phyloP scores from a whole-genome alignment of 2,797 vertebrate genomes.

The Notolabrus celidotus region DNA sequence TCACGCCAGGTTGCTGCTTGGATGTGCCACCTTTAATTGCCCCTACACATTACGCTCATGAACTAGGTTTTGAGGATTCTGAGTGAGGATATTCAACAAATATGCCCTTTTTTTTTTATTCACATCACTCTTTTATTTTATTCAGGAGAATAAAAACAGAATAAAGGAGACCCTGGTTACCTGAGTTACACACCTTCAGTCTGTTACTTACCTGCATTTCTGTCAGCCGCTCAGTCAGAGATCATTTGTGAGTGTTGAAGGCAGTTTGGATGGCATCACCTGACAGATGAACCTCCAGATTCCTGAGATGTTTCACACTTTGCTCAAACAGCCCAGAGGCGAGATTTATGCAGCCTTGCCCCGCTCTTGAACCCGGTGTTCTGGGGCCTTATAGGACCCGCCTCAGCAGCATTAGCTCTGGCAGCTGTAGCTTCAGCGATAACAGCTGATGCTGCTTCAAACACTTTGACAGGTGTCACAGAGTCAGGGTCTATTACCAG shows the following conservation, averaged over 20 bases:
- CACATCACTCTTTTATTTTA: too few relatives aligned
- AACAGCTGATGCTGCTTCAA: conserved; percentile 11
- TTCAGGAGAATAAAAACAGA: too few relatives aligned
- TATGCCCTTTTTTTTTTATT: too few relatives aligned
- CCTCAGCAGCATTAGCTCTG: background rate
- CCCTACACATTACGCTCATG: too few relatives aligned
- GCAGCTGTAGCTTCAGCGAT: background rate
- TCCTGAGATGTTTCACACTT: background rate
- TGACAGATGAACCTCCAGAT: background rate
- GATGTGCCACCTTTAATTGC: too few relatives aligned
- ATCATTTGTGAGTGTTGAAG: too few relatives aligned
- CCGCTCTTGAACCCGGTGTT: background rate
- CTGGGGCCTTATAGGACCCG: background rate
- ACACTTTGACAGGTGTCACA: conserved; percentile 1
- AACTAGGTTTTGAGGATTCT: background rate
- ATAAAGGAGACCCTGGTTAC: too few relatives aligned
- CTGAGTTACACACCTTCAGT: too few relatives aligned
- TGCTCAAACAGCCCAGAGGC: background rate
- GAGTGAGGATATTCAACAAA: background rate
- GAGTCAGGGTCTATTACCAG: background rate
- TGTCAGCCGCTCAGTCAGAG: too few relatives aligned
- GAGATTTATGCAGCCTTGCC: background rate
- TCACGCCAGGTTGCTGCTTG: too few relatives aligned
- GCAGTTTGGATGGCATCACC: background rate
- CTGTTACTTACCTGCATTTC: too few relatives aligned